Evolutionary conservation across 64 coral and sea anemone genomes (phyloP), one percentile per base, ranked within the genome.

Genomic region (Montipora capricornis): DNA sequence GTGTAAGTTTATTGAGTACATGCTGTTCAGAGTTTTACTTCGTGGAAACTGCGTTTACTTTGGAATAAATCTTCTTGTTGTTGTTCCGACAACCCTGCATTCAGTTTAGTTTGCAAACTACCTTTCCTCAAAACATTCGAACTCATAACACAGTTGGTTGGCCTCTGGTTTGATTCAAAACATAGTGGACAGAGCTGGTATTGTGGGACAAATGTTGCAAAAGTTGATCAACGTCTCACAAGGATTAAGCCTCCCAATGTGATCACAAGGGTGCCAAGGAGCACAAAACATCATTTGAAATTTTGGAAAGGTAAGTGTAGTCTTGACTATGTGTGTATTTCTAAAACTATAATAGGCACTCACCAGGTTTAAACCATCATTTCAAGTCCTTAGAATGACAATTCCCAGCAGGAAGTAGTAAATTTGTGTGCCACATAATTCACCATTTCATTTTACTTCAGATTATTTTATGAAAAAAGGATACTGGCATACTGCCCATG

Each of bases 251-350:
- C 87, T 10, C 87, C 87, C 17, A 89, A 75, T 17, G 47, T 44
- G 68, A 89, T 89, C 60, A 14, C 60, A 64, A 64, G 60, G 60
- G 60, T 64, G 44, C 44, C 87, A 47, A 76, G 68, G 60, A 64
- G 60, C 60, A 64, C 13, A 64, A 12, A 44, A 7, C 52, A 67
- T 73, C 44, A 89, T 67, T 10, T 89, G 60, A 89, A 89, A 73
- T 89, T 89, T 76, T 89, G 68, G 87, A 89, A 89, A 89, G 87
- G 87, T 89, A 89, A 64, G 60, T 64, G 60, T 64, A 64, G 60
- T 64, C 60, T 64, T 64, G 60, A 64, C 60, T 64, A 12, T 64
- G 60, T 64, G 60, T 64, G 60, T 12, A 64, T 64, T 64, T 64
- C 8, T 64, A 13, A 64, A 64, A 57, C 53, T 57, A 57, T 29